These are phyloP conservation scores for Porites cylindrica DNA, from an alignment of 92 coral and sea anemone species.

Conservation along the genomic window DNA sequence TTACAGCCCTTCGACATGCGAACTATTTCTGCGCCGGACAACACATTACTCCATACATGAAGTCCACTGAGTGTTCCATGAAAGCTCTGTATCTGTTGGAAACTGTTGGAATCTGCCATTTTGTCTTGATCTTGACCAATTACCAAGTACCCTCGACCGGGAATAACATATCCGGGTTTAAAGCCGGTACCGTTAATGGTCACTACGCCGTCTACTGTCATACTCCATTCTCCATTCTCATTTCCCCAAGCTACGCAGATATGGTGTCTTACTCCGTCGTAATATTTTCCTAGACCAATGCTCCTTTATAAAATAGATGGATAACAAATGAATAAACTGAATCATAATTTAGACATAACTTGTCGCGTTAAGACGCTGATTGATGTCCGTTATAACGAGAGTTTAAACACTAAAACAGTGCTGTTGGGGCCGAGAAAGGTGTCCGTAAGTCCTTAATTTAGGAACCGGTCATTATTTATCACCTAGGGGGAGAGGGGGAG, in stretches of 20 bases:
- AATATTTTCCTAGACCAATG: background rate
- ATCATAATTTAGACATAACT: too few species aligned
- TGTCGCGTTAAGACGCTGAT: too few species aligned
- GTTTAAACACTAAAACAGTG: too few species aligned
- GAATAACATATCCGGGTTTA: background rate
- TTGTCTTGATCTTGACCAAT: slow-evolving; percentile 34
- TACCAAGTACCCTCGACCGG: background rate
- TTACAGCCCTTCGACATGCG: slow-evolving; percentile 17
- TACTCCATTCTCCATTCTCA: background rate
- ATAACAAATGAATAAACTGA: background rate
- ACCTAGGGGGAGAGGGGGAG: too few species aligned
- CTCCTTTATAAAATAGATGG: background rate
- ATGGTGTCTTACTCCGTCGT: slow-evolving; percentile 4
- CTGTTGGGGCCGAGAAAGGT: too few species aligned
- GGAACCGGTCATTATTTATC: too few species aligned
- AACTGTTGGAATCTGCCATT: background rate
- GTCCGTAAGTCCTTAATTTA: too few species aligned
- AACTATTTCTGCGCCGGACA: background rate
- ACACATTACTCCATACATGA: slow-evolving; percentile 10
- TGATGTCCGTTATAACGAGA: too few species aligned
- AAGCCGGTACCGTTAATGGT: background rate
- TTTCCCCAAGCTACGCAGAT: slow-evolving; percentile 11
- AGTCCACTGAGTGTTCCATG: slow-evolving; percentile 28
- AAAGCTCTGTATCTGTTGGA: background rate
- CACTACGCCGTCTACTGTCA: background rate